A percentile compares a stretch with the other conserved stretches of the same genome.
Conservation (phyloP, 2,797 vertebrate genomes). For the Emydoidea blandingii region DNA sequence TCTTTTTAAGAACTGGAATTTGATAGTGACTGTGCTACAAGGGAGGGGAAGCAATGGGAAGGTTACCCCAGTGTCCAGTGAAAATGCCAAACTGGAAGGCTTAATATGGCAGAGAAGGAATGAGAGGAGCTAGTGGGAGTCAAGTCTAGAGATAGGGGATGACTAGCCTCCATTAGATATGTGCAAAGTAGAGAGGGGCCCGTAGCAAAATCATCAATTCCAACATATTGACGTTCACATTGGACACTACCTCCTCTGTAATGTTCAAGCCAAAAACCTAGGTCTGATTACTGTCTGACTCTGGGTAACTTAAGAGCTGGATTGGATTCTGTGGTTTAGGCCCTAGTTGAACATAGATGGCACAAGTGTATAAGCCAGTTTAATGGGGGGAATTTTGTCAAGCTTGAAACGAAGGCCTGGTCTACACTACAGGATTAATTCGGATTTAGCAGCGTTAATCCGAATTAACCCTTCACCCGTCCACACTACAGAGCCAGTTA, state of each 20-base stretch:
- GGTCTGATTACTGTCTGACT: conserved; percentile 8
- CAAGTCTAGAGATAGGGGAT: neutral
- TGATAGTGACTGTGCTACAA: neutral
- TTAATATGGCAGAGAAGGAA: neutral
- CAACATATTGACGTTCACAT: neutral
- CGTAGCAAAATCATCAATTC: neutral
- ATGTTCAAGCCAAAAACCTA: neutral
- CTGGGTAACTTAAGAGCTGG: conserved; percentile 6
- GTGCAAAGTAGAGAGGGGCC: neutral
- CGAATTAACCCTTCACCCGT: too few species aligned
- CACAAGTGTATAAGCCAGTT: neutral
- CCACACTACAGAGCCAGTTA: too few species aligned
- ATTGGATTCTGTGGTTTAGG: neutral
- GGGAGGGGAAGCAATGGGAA: neutral
- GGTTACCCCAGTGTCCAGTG: neutral
- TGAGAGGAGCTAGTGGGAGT: neutral
- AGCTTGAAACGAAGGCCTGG: neutral
- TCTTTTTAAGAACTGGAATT: neutral
- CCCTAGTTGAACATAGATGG: neutral
- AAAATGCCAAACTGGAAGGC: neutral
- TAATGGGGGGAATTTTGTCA: neutral
- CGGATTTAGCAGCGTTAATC: too few species aligned
- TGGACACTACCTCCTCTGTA: neutral
- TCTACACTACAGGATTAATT: too few species aligned
- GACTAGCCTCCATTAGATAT: neutral